These are phyloP conservation scores for Girardinichthys multiradiatus DNA, from an alignment of 2,113 vertebrate species.

Conservation along the genomic window DNA sequence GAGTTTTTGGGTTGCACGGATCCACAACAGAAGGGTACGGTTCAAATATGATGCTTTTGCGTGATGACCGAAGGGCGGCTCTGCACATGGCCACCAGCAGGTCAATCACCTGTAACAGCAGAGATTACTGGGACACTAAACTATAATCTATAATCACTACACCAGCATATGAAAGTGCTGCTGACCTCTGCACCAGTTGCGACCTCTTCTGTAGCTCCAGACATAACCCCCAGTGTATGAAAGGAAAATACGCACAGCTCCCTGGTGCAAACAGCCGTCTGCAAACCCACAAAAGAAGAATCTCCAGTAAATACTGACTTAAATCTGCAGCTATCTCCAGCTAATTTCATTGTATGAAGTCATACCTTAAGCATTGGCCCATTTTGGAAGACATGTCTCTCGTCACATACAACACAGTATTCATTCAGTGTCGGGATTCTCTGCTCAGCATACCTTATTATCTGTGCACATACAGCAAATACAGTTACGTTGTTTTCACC, in stretches of 20 bases:
- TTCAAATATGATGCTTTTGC: constrained; percentile 96
- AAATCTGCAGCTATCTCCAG: not conserved
- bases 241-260: constrained; percentile 98
- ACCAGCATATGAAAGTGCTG: not conserved
- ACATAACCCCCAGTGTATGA: constrained; percentile 94
- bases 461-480: constrained; percentile 73
- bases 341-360: not conserved
- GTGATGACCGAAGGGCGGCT: constrained; percentile 92
- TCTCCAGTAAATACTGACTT: not conserved
- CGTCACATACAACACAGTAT: constrained; percentile 96
- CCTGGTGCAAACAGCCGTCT: constrained; percentile 95
- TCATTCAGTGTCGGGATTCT: constrained; percentile 93
- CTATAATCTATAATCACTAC: not conserved
- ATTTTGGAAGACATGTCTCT: constrained; percentile 97
- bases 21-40: constrained; percentile 96
- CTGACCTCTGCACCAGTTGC: constrained; percentile 94
- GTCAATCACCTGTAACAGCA: constrained; percentile 87
- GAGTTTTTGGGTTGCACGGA: constrained; percentile 89
- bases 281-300: constrained; percentile 22
- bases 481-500: not conserved
- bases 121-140: not conserved
- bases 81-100: constrained; percentile 96
- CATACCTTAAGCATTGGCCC: constrained; percentile 94
- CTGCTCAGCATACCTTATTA: constrained; percentile 96
- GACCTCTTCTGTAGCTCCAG: constrained; percentile 91